Conservation (phyloP, 1,140 invertebrate species). For the Drosophila baimaii region DNA sequence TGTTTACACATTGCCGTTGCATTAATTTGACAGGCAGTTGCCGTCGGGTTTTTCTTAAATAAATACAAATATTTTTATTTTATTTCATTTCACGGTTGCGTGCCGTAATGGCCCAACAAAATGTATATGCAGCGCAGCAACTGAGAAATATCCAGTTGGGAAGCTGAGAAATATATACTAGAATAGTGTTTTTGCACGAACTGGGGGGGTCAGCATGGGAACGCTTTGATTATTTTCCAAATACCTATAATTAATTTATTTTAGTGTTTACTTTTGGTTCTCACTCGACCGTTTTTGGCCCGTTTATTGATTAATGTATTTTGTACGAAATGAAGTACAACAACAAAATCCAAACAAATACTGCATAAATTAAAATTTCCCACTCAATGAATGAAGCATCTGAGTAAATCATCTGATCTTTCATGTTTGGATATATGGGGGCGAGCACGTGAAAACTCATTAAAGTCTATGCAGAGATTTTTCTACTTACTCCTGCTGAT, state of each 20-base stretch:
- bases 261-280: slow-evolving; percentile 37
- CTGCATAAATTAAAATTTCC: slow-evolving; percentile 61
- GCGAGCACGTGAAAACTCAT: slow-evolving; percentile 27
- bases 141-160: slow-evolving; percentile 21
- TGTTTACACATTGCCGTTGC: slow-evolving; percentile 12
- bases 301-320: slow-evolving; percentile 71
- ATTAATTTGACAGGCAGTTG: slow-evolving; percentile 33
- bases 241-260: slow-evolving; percentile 68
- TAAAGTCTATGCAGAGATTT: slow-evolving; percentile 5
- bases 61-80: slow-evolving; percentile 32
- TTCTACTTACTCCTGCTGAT: background rate
- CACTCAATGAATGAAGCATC: slow-evolving; percentile 39
- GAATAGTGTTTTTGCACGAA: slow-evolving; percentile 18
- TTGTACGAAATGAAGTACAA: slow-evolving; percentile 27
- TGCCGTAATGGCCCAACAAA: slow-evolving; percentile 34
- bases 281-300: slow-evolving; percentile 3
- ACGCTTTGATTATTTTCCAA: slow-evolving; percentile 60
- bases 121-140: slow-evolving; percentile 17
- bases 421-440: slow-evolving; percentile 12
- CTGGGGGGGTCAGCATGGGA: slow-evolving; percentile 2
- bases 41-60: slow-evolving; percentile 27
- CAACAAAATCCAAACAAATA: slow-evolving; percentile 64
- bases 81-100: slow-evolving; percentile 33
- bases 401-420: slow-evolving; percentile 23
- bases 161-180: slow-evolving; percentile 24